Evolutionary conservation across 2,797 vertebrate species (phyloP).

Genomic region (Odontamblyopus rebecca): DNA sequence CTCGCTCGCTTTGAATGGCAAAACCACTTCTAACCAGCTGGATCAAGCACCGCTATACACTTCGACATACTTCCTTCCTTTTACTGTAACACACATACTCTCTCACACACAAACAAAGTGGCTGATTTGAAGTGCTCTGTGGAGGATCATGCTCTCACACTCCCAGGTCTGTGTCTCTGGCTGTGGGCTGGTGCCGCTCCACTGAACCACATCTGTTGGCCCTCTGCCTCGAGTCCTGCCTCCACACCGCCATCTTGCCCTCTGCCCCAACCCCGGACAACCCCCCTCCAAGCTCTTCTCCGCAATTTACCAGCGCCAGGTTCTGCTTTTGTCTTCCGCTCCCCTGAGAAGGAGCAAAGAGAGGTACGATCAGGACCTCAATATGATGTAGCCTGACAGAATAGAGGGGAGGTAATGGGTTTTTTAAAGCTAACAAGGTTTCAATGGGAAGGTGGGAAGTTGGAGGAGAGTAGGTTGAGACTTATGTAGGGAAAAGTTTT

Average conservation of each 20-base stretch:
- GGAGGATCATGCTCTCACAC: slow-evolving; percentile 60
- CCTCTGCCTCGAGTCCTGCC: slow-evolving; percentile 25
- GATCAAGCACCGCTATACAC: slow-evolving; percentile 6
- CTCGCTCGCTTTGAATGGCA: not conserved
- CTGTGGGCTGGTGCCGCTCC: slow-evolving; percentile 63
- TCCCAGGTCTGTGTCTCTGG: slow-evolving; percentile 68
- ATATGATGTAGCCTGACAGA: slow-evolving; percentile 33
- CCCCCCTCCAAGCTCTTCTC: slow-evolving; percentile 35
- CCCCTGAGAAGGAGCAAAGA: slow-evolving; percentile 45
- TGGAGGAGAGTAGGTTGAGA: not conserved
- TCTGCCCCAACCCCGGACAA: slow-evolving; percentile 1
- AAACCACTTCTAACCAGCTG: slow-evolving; percentile 18
- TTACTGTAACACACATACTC: slow-evolving; percentile 9
- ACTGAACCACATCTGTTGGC: slow-evolving; percentile 66
- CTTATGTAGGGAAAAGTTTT: not conserved
- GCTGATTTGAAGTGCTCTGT: slow-evolving; percentile 55
- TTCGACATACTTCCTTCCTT: slow-evolving; percentile 9
- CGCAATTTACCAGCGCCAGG: slow-evolving; percentile 57
- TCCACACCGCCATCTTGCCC: slow-evolving; percentile 21
- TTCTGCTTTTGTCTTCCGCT: slow-evolving; percentile 63
- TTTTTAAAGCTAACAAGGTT: slow-evolving; percentile 23
- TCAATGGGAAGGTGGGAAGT: slow-evolving; percentile 12
- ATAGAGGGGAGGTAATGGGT: slow-evolving; percentile 4
- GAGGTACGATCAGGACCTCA: slow-evolving; percentile 19
- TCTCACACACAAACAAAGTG: slow-evolving; percentile 30